Evolutionary conservation across 1,140 invertebrate species (phyloP), one percentile per base, ranked within the genome.

Genomic region (Chironomus tepperi): DNA sequence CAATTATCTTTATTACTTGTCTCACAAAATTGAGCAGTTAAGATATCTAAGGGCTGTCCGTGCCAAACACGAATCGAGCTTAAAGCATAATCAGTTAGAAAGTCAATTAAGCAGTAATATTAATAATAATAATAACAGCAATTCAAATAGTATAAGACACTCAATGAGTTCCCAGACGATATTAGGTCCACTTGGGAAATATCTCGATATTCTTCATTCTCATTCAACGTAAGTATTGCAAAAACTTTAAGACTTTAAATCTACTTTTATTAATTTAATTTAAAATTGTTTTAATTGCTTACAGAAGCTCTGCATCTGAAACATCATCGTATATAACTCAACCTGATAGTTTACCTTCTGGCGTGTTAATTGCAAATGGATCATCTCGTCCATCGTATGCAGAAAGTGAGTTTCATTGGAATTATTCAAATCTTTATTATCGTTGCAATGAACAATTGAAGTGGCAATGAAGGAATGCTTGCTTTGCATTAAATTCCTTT

Each of bases 21-120:
- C 43, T 70, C 18, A 70, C 74, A 34, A 34, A 1, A 34, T 34
- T 34, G 2, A 34, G 5, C 5, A 74, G 74, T 16, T 74, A 9
- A 42, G 67, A 7, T 74, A 74, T 70, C 43, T 74, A 12, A n/a
- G 74, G 16, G 12, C 5, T 6, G n/a, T 74, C 2, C 57, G 74
- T 70, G 34, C 6, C 15, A 34, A 67, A 42, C 74, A 74, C 42
- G 74, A 74, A 43, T 18, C 21, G 16, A 12, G 64, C 15, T 16
- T 89, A 10, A 80, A 83, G 47, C 73, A 67, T 10, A 43, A 84
- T 73, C 79, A 82, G 73, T 77, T 81, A 18, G 73, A 9, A 34
- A 24, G 43, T 43, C 43, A 47, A 74, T 21, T 24, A 74, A 64
- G 16, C 9, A 21, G 64, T 6, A 74, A 19, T 64, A 57, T 34